Evolutionary conservation across 2,113 vertebrate genomes (phyloP), one percentile per base, ranked within the genome.

Genomic region (Oreochromis tanganicae): DNA sequence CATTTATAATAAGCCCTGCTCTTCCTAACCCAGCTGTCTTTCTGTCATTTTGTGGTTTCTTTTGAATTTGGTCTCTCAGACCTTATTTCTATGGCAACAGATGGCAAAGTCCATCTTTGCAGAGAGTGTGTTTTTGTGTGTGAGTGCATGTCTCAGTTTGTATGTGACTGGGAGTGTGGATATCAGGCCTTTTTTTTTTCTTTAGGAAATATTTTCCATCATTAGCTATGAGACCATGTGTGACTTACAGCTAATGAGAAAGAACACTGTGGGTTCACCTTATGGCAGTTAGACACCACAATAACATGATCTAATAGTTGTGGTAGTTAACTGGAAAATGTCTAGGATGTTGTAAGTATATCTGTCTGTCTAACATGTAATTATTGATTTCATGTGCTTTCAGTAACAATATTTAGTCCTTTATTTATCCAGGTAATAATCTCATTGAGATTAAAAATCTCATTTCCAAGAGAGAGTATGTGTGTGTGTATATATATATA

Each of bases 1-100:
- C n/a, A 41, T 66, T 79, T 78, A n/a, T 79, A 27, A 54, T 57
- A 32, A 27, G 9, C 6, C n/a, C 52, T 5, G 36, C 32, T 66
- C 36, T 52, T 32, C 36, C 8, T 50, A 52, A 59, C 29, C 61
- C 27, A 24, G 34, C 80, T 81, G 79, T 48, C 12, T 5, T 46
- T 82, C 43, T 75, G 14, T 89, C 80, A 84, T 48, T 80, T 54
- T 38, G 14, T 57, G 73, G 21, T 80, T 84, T 85, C 41, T 3
- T 73, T 73, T 73, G 21, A 73, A 73, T 73, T 73, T 73, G 41
- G 38, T 73, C 41, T 48, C 78, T 54, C 55, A 29, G 41, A 61
- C 57, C 36, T 59, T 55, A 87, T 94, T 90, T 75, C 91, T 85
- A 91, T 91, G 88, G 89, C 84, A 93, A 95, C 88, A 86, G 82